Conservation (phyloP, 1,140 invertebrate species). For the Oncopeltus fasciatus region DNA sequence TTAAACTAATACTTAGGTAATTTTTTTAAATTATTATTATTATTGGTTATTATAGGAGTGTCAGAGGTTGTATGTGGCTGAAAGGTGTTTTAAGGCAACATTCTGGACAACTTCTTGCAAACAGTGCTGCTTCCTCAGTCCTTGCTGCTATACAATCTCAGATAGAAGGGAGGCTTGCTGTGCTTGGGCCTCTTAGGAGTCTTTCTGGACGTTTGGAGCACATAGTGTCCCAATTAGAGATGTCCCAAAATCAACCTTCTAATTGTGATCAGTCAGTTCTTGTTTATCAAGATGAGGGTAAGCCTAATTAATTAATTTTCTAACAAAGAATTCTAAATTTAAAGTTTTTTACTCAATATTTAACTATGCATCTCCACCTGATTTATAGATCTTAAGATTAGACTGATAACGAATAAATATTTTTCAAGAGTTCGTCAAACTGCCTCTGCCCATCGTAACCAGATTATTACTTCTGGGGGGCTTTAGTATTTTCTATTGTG, state of each 20-base stretch:
- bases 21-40: not conserved
- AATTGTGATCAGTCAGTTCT: not conserved
- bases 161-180: constrained; percentile 5
- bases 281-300: constrained; percentile 16
- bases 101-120: constrained; percentile 4
- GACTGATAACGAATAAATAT: too few species aligned
- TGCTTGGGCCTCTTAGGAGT: not conserved
- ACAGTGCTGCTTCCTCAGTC: not conserved
- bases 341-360: too few species aligned
- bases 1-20: too few species aligned
- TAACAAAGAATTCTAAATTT: too few species aligned
- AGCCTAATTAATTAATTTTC: too few species aligned
- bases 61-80: constrained; percentile 7
- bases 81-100: constrained; percentile 7
- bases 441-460: too few species aligned
- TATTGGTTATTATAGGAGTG: not conserved
- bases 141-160: not conserved
- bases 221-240: constrained; percentile 6
- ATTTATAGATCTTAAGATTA: too few species aligned
- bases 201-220: constrained; percentile 13
- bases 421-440: too few species aligned
- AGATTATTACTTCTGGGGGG: too few species aligned
- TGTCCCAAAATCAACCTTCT: not conserved
- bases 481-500: too few species aligned
- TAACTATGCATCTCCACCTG: too few species aligned